Conservation (phyloP, 2,797 vertebrate species). For the Peromyscus melanophrys region DNA sequence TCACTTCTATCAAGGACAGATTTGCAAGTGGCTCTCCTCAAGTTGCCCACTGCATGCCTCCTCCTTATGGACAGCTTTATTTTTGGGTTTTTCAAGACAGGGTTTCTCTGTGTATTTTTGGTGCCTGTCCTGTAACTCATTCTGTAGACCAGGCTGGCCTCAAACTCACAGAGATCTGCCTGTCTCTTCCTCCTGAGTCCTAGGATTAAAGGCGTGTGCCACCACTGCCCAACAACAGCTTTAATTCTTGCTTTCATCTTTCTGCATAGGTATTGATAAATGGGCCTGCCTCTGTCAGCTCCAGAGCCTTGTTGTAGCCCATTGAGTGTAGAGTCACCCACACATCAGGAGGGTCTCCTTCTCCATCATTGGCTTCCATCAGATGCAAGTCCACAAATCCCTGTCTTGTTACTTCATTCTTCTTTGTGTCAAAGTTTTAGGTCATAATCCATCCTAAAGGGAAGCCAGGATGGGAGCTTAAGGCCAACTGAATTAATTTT, state of each 20-base stretch:
- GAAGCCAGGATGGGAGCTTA: not conserved
- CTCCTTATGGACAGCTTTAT: slow-evolving; percentile 90
- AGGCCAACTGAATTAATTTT: not conserved
- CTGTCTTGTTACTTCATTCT: slow-evolving; percentile 95
- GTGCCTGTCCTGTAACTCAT: too few species aligned
- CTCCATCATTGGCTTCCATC: slow-evolving; percentile 95
- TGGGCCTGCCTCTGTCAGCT: slow-evolving; percentile 95
- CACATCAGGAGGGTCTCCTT: slow-evolving; percentile 94
- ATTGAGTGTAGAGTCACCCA: slow-evolving; percentile 96
- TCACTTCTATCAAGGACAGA: slow-evolving; percentile 91
- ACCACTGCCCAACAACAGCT: slow-evolving; percentile 78
- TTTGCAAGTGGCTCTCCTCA: slow-evolving; percentile 93
- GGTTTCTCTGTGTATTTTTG: too few species aligned
- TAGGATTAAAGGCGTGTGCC: too few species aligned
- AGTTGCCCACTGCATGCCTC: slow-evolving; percentile 91
- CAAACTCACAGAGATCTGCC: too few species aligned
- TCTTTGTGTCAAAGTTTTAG: slow-evolving; percentile 96
- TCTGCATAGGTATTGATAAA: slow-evolving; percentile 93
- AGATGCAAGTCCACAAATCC: slow-evolving; percentile 97
- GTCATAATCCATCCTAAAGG: not conserved
- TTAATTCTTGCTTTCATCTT: slow-evolving; percentile 90
- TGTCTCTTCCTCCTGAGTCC: too few species aligned
- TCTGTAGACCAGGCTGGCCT: too few species aligned
- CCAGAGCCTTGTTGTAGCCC: slow-evolving; percentile 95
- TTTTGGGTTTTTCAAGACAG: too few species aligned